Evolutionary conservation across 2,113 vertebrate species (phyloP), one percentile per base, ranked within the genome.

Genomic region (Alligator sinensis): DNA sequence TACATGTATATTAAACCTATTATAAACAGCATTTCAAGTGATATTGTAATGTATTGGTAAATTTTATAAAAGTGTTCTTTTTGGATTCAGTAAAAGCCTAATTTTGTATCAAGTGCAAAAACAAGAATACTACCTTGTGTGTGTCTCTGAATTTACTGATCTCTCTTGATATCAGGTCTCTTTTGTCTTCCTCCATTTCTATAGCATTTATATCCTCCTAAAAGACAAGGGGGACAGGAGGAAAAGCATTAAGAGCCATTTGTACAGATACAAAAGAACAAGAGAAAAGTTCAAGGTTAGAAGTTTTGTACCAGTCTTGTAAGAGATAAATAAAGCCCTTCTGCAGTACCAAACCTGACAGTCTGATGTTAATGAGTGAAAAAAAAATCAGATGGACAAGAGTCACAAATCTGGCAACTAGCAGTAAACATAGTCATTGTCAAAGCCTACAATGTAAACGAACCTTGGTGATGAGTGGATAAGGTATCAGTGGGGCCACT

Each of bases 131-230:
- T 99, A 99, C 99, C 99, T 99, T 99, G 98, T 99, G 99, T 93
- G 99, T 99, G 97, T 99, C 99, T 96, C 99, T 99, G 98, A 99
- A 99, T 99, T 99, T 99, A 99, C 99, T 99, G 98, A 99, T 99
- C 98, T 99, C 99, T 98, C 99, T 98, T 94, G 99, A 99, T 98
- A 99, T 99, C 98, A 99, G 98, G 98, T 99, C 99, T 98, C 99
- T 99, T 98, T 99, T 99, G 98, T 99, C 99, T 97, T 99, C 99
- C 97, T 99, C 99, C 98, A 99, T 99, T 98, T 99, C 99, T 97
- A 99, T 99, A 94, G 99, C 99, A 98, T 99, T 99, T 97, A 99
- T 99, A 98, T 99, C 99, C 96, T 99, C 99, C 99, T 99, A 94
- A 97, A 98, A 97, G 92, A 97, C 87, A 98, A 92, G 61, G 24